A percentile compares a stretch with the other conserved stretches of the same genome.
Evolutionary conservation across 37 sponge, comb jelly and placozoan genomes (phyloP).

Genomic region (Halichondria panicea): DNA sequence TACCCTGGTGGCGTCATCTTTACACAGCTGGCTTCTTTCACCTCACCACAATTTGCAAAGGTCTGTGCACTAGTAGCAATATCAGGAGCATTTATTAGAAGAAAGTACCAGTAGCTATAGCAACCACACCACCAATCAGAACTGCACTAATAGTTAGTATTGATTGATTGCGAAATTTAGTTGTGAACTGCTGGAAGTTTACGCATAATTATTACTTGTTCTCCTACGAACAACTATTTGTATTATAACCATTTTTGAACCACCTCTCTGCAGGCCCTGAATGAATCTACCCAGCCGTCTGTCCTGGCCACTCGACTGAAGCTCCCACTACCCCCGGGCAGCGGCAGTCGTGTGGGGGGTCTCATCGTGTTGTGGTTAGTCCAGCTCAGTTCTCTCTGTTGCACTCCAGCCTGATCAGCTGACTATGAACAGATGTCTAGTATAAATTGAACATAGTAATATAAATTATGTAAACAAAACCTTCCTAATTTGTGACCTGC

Average conservation of each 20-base stretch:
- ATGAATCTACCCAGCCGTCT: slow-evolving; percentile 8
- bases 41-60: slow-evolving; percentile 77
- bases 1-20: slow-evolving; percentile 66
- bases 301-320: slow-evolving; percentile 26
- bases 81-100: no score
- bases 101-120: no score
- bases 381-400: slow-evolving; percentile 50
- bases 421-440: background rate
- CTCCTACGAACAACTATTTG: no score
- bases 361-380: slow-evolving; percentile 20
- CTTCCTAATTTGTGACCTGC: no score
- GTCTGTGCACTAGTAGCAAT: no score
- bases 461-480: no score
- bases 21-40: slow-evolving; percentile 62
- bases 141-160: no score
- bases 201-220: background rate
- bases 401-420: slow-evolving; percentile 25
- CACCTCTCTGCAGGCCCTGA: slow-evolving; percentile 9
- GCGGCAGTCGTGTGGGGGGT: no score
- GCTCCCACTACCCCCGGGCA: slow-evolving; percentile 20
- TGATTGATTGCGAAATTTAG: no score
- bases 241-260: background rate
- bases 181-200: background rate
- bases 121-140: no score
- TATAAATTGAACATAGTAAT: no score